These are phyloP conservation scores for Siniperca obscura DNA, from an alignment of 2,797 vertebrate genomes.

Conservation along the genomic window DNA sequence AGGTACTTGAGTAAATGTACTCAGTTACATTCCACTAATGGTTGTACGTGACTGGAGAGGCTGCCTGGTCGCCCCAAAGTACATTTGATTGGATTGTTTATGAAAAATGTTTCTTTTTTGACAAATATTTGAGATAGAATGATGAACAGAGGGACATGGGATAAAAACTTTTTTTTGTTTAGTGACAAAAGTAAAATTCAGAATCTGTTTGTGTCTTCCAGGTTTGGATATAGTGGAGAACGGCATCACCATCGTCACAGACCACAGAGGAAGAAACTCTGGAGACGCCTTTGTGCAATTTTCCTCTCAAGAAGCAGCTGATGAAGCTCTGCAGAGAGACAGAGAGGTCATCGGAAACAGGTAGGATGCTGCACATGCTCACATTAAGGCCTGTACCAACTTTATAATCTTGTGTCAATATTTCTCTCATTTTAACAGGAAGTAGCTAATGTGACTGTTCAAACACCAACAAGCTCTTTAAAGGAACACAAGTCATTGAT, in stretches of 20 bases:
- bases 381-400: background rate
- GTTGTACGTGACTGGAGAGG: background rate
- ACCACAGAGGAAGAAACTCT: conserved; percentile 84
- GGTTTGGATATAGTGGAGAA: conserved; percentile 87
- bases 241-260: conserved; percentile 86
- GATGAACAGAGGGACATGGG: background rate
- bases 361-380: conserved; percentile 69
- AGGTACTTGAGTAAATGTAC: background rate
- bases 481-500: background rate
- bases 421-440: background rate
- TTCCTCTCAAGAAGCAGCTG: conserved; percentile 85
- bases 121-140: background rate
- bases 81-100: background rate
- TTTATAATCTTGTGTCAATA: background rate
- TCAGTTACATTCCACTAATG: background rate
- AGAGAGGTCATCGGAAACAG: conserved; percentile 89
- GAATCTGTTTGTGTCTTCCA: conserved; percentile 53
- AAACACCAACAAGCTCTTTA: background rate
- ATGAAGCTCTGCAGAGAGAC: conserved; percentile 88
- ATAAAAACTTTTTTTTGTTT: background rate
- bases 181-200: background rate
- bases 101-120: too few relatives aligned
- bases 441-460: too few relatives aligned
- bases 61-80: background rate
- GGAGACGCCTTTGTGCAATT: conserved; percentile 93